These are phyloP conservation scores for Pundamilia nyererei DNA, from an alignment of 2,113 vertebrate genomes.

Conservation along the genomic window DNA sequence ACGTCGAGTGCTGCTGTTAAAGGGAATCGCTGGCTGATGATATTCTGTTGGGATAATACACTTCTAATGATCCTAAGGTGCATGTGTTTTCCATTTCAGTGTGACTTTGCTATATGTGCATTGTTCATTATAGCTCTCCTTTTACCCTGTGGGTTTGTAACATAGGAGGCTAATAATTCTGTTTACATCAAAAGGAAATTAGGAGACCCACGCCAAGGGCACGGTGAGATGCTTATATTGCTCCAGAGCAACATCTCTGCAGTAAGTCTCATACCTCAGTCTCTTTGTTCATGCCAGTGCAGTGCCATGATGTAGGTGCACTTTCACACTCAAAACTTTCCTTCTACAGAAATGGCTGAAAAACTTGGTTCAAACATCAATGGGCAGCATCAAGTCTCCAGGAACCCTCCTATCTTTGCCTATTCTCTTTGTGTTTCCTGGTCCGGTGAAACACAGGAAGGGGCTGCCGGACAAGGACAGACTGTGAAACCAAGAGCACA, in stretches of 20 bases:
- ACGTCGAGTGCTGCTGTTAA: background rate
- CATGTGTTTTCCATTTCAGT: constrained; percentile 5
- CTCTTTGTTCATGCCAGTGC: constrained; percentile 43
- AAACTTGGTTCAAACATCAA: constrained; percentile 34
- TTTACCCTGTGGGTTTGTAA: background rate
- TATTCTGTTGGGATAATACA: background rate
- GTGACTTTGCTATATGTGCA: background rate
- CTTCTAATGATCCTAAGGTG: constrained; percentile 2
- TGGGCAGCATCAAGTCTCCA: constrained; percentile 8
- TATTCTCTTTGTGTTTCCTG: constrained; percentile 53
- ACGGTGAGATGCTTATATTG: background rate
- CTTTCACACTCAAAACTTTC: constrained; percentile 15
- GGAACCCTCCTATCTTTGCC: constrained; percentile 5
- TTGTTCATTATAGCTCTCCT: background rate
- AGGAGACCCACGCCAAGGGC: background rate
- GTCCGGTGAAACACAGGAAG: background rate
- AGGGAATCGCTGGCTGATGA: background rate
- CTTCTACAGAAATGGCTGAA: constrained; percentile 28
- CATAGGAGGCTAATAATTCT: background rate
- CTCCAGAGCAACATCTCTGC: background rate
- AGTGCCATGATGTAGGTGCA: constrained; percentile 4
- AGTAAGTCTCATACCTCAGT: constrained; percentile 17
- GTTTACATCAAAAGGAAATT: constrained; percentile 15
- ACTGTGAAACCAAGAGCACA: background rate
- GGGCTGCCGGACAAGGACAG: background rate